Evolutionary conservation across 2,113 vertebrate genomes (phyloP).

Genomic region (Entelurus aequoreus): DNA sequence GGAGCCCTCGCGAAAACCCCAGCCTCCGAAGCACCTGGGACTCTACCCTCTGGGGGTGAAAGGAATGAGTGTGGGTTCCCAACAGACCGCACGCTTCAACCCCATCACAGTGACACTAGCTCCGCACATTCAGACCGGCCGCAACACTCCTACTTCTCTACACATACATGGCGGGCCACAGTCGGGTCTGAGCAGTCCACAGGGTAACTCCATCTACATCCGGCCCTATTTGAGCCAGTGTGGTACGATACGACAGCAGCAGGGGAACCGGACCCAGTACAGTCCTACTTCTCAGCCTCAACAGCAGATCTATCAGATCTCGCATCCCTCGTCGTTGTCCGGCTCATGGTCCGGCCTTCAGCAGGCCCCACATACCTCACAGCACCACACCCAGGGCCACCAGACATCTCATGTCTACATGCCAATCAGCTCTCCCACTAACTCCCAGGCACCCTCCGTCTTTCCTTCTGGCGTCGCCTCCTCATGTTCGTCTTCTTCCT

Average conservation of each 20-base stretch:
- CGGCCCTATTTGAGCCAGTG: constrained; percentile 89
- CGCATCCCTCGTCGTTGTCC: constrained; percentile 76
- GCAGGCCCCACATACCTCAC: constrained; percentile 88
- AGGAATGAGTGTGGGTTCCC: constrained; percentile 75
- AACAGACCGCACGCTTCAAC: constrained; percentile 88
- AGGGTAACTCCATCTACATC: constrained; percentile 98
- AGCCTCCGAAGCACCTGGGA: constrained; percentile 90
- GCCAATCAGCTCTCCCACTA: constrained; percentile 98
- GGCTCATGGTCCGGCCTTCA: constrained; percentile 81
- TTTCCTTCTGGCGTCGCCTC: constrained; percentile 50
- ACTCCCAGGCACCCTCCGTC: constrained; percentile 84
- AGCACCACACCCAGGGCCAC: constrained; percentile 86
- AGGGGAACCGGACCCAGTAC: constrained; percentile 84
- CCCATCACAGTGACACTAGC: constrained; percentile 97
- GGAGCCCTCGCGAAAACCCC: constrained; percentile 82
- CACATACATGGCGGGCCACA: constrained; percentile 97
- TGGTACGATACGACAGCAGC: constrained; percentile 80
- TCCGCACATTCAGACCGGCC: constrained; percentile 90
- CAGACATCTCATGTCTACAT: constrained; percentile 99
- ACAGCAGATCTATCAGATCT: constrained; percentile 91
- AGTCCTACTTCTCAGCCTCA: constrained; percentile 84
- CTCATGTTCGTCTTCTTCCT: constrained; percentile 56
- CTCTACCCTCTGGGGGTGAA: constrained; percentile 87
- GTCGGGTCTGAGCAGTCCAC: constrained; percentile 87
- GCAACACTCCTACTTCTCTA: constrained; percentile 95